phyloP scores from a whole-genome alignment of 2,888 invertebrate genomes.

The Diogma glabrata region DNA sequence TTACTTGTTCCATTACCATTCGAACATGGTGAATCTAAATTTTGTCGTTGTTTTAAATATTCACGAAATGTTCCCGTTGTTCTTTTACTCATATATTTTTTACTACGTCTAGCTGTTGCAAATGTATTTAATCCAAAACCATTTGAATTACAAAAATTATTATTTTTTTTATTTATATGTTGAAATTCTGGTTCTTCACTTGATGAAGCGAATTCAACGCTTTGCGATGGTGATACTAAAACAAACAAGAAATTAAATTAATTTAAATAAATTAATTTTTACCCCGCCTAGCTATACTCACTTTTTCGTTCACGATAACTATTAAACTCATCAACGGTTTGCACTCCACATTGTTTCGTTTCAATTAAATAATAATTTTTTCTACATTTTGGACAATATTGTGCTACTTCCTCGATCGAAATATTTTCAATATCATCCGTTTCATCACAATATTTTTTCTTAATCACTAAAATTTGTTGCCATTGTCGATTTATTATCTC shows the following conservation, averaged over 20 bases:
- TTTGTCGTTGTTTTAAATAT: constrained; percentile 5
- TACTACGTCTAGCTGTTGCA: constrained; percentile 34
- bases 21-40: constrained; percentile 4
- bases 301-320: constrained; percentile 22
- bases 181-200: constrained; percentile 35
- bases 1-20: constrained; percentile 4
- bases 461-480: constrained; percentile 30
- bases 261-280: not conserved
- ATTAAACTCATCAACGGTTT: constrained; percentile 25
- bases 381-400: constrained; percentile 35
- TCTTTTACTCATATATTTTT: constrained; percentile 36
- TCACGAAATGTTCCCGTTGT: constrained; percentile 35
- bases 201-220: constrained; percentile 31
- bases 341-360: constrained; percentile 28
- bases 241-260: not conserved
- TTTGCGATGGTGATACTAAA: constrained; percentile 7
- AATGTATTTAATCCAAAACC: constrained; percentile 24
- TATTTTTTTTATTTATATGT: constrained; percentile 24
- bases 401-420: constrained; percentile 20
- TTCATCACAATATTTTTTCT: constrained; percentile 24
- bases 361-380: constrained; percentile 35
- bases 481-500: constrained; percentile 16
- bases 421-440: constrained; percentile 15
- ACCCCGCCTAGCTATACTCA: constrained; percentile 19
- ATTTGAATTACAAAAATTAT: not conserved